Base-by-base conservation (phyloP, 2,888 invertebrate genomes). In the Tipula confusa region DNA sequence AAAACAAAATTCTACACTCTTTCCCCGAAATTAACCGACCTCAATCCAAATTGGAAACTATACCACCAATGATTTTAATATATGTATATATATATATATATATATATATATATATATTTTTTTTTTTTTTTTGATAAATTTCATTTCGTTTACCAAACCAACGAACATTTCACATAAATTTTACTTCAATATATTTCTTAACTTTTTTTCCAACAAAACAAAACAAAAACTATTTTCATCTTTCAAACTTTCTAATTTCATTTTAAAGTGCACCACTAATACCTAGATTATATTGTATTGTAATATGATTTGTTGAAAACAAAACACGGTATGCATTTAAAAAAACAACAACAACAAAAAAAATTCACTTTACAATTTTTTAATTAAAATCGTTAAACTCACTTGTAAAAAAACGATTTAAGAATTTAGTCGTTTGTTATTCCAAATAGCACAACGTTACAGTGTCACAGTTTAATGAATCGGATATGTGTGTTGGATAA, bases 241-340 rank as follows among this genome's bases (percentile, higher is more conserved):
- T 64, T 64, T 64, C 7, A 64, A 64, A 64, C 64, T 64, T 64
- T 64, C 64, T 64, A 64, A 64, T 64, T 64, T 64, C 64, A 13
- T 64, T 31, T 3, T 64, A 64, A 48, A 48, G 64, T 24, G 24
- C 64, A 64, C 64, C 18, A n/a, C n/a, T n/a, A n/a, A n/a, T n/a
- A n/a, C n/a, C n/a, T n/a, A n/a, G n/a, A n/a, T n/a, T n/a, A n/a
- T n/a, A n/a, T n/a, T n/a, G n/a, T n/a, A 36, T 11, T 9, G 6
- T 36, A 43, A n/a, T 43, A 2, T 64, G 24, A 43, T 64, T 24
- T 64, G 24, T 24, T 64, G 64, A 24, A n/a, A n/a, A n/a, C n/a
- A n/a, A n/a, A n/a, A n/a, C n/a, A n/a, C n/a, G n/a, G n/a, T n/a
- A 64, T 64, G 64, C 64, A 24, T 24, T 24, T 9, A 9, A 33